Percentiles rank a stretch among this genome's conserved stretches.
Conservation (phyloP, 2,797 vertebrate genomes). For the Eupleurogrammus muticus region DNA sequence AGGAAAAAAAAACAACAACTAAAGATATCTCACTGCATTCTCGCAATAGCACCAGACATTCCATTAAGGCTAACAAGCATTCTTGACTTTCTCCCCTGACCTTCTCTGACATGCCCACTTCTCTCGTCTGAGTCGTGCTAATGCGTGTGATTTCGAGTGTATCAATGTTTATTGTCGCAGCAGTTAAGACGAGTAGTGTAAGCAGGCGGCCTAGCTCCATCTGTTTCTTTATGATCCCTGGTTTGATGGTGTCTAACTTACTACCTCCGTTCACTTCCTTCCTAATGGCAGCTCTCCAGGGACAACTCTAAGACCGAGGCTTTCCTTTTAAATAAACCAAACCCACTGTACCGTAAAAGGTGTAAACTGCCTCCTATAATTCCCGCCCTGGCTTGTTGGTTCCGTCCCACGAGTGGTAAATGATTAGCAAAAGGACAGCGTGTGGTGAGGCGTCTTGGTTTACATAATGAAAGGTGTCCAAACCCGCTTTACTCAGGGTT, state of each 20-base stretch:
- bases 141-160: slow-evolving; percentile 52
- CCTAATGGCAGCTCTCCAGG: slow-evolving; percentile 48
- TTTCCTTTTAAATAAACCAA: slow-evolving; percentile 48
- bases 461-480: slow-evolving; percentile 7
- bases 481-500: slow-evolving; percentile 41
- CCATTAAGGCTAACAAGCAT: slow-evolving; percentile 60
- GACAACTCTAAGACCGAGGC: slow-evolving; percentile 27
- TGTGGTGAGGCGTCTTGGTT: slow-evolving; percentile 20
- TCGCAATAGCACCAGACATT: slow-evolving; percentile 31
- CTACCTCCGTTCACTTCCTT: slow-evolving; percentile 23
- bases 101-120: slow-evolving; percentile 62
- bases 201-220: slow-evolving; percentile 61
- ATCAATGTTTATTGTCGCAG: slow-evolving; percentile 51
- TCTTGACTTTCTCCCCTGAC: slow-evolving; percentile 73
- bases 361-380: slow-evolving; percentile 27
- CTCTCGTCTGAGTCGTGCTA: slow-evolving; percentile 59
- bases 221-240: slow-evolving; percentile 65
- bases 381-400: slow-evolving; percentile 24
- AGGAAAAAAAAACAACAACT: slow-evolving; percentile 8
- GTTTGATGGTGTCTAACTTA: slow-evolving; percentile 53
- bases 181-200: slow-evolving; percentile 62
- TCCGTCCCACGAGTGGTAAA: slow-evolving; percentile 30
- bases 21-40: slow-evolving; percentile 29
- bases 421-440: slow-evolving; percentile 15
- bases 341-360: slow-evolving; percentile 40